Evolutionary conservation across 2,113 vertebrate genomes (phyloP).

Genomic region (Pristiophorus japonicus): DNA sequence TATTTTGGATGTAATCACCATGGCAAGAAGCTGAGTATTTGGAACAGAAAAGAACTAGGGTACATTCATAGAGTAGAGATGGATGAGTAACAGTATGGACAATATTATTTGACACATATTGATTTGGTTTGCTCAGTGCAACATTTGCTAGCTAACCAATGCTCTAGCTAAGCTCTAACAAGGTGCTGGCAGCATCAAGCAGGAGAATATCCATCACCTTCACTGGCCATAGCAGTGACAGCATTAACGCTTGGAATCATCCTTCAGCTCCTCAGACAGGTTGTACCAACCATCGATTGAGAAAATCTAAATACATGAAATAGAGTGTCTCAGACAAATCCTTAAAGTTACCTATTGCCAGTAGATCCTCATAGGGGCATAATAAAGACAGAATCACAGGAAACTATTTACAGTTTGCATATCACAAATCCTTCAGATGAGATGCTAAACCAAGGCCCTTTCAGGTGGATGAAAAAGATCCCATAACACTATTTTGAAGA

Average conservation of each 20-base stretch:
- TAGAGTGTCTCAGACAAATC: neutral
- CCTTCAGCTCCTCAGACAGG: neutral
- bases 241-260: neutral
- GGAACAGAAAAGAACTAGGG: neutral
- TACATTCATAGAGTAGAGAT: neutral
- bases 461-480: neutral
- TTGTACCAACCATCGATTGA: neutral
- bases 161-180: neutral
- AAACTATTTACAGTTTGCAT: too few species aligned
- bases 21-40: neutral
- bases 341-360: too few species aligned
- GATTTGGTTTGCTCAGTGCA: neutral
- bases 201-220: neutral
- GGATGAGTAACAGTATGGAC: neutral
- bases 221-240: neutral
- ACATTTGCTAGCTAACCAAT: neutral
- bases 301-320: neutral
- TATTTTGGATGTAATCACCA: neutral
- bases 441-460: neutral
- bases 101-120: slow-evolving; percentile 1
- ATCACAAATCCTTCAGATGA: too few species aligned
- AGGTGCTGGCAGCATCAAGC: neutral
- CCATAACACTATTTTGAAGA: neutral
- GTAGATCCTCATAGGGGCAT: too few species aligned
- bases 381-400: too few species aligned